These are phyloP conservation scores for Pteromalus puparum DNA, from an alignment of 1,140 invertebrate species.

Conservation along the genomic window DNA sequence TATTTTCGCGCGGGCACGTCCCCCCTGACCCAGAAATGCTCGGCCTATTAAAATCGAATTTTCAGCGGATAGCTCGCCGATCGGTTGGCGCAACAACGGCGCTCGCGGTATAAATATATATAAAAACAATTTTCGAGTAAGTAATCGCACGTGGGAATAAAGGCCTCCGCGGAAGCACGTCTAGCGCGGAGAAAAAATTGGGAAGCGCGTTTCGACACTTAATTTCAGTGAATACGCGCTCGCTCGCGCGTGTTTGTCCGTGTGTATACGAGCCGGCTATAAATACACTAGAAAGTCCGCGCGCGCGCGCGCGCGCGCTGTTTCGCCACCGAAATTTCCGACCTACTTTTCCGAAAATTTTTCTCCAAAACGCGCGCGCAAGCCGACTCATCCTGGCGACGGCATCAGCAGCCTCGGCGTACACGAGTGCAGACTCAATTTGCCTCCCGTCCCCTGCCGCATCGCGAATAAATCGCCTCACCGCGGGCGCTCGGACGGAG, in stretches of 20 bases:
- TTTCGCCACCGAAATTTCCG: conserved; percentile 1
- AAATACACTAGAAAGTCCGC: conserved; percentile 32
- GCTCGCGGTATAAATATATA: background rate
- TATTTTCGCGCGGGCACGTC: background rate
- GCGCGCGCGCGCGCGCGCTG: too few species aligned
- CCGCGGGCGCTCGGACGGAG: background rate
- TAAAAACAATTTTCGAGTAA: conserved; percentile 3
- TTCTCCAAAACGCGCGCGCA: background rate
- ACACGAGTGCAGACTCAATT: background rate
- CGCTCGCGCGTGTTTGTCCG: background rate
- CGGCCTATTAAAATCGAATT: background rate
- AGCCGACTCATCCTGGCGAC: too few species aligned
- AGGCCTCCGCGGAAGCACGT: background rate
- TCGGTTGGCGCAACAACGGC: background rate
- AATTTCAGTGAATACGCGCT: background rate
- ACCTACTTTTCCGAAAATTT: background rate
- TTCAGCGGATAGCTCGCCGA: background rate
- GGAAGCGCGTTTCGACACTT: conserved; percentile 11
- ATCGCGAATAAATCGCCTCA: background rate
- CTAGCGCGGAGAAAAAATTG: background rate
- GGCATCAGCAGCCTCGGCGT: too few species aligned
- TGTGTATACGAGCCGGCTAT: background rate
- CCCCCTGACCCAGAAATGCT: background rate
- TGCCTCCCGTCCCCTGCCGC: background rate
- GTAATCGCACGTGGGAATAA: conserved; percentile 9